phyloP scores from a whole-genome alignment of 1,140 invertebrate genomes.

The Melitaea cinxia region DNA sequence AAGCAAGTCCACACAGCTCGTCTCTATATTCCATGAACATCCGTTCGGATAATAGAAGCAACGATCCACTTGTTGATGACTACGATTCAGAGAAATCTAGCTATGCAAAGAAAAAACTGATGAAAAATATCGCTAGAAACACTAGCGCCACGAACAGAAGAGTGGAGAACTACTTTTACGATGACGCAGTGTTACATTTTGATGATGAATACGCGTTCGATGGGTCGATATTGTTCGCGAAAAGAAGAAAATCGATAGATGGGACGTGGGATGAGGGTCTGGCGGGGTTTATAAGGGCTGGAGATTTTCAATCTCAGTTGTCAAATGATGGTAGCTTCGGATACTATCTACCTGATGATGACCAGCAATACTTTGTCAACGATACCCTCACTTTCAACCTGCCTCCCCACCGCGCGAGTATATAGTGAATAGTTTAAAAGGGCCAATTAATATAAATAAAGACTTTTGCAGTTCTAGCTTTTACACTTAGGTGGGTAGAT shows the following conservation, averaged over 20 bases:
- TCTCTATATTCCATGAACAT: slow-evolving; percentile 74
- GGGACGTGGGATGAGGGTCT: slow-evolving; percentile 62
- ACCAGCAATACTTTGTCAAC: slow-evolving; percentile 72
- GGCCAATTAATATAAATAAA: slow-evolving; percentile 70
- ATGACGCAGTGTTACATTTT: slow-evolving; percentile 75
- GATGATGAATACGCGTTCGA: slow-evolving; percentile 79
- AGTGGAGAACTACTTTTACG: slow-evolving; percentile 77
- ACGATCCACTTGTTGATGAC: slow-evolving; percentile 77
- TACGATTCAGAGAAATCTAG: slow-evolving; percentile 77
- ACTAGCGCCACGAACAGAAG: slow-evolving; percentile 55
- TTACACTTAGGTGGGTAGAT: slow-evolving; percentile 63
- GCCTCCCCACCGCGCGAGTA: slow-evolving; percentile 75
- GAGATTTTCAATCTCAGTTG: slow-evolving; percentile 49
- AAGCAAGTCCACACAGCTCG: slow-evolving; percentile 65
- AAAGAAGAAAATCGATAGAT: slow-evolving; percentile 75
- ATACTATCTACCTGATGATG: slow-evolving; percentile 74
- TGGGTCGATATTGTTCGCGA: slow-evolving; percentile 76
- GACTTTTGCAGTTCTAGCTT: slow-evolving; percentile 57
- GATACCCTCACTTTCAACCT: slow-evolving; percentile 74
- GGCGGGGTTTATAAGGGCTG: slow-evolving; percentile 53
- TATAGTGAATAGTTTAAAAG: slow-evolving; percentile 57
- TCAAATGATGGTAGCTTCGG: slow-evolving; percentile 79
- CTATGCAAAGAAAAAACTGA: slow-evolving; percentile 75
- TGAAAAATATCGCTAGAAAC: slow-evolving; percentile 78
- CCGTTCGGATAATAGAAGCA: slow-evolving; percentile 70